A percentile compares a stretch with the other conserved stretches of the same genome.
Conservation (phyloP, 2,797 vertebrate species). For the Alectoris magna region DNA sequence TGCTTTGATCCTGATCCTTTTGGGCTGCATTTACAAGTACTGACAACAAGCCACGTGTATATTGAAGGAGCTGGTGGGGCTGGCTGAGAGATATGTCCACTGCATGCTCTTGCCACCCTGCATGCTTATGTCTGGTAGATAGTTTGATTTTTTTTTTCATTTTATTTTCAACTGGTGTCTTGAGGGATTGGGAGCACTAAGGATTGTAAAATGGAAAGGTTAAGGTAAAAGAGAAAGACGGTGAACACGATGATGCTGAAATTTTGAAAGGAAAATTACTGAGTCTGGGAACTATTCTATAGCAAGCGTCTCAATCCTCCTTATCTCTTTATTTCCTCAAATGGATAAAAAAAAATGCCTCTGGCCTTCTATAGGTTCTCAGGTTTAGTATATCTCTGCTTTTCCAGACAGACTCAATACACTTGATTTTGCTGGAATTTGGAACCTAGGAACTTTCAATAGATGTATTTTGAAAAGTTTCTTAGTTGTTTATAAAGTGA, state of each 20-base stretch:
- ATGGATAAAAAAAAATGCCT: constrained; percentile 41
- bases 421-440: constrained; percentile 54
- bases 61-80: constrained; percentile 31
- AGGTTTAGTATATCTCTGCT: constrained; percentile 21
- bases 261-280: constrained; percentile 48
- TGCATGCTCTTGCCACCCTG: constrained; percentile 6
- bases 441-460: constrained; percentile 64
- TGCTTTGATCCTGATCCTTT: constrained; percentile 74
- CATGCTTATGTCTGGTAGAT: background rate
- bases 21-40: constrained; percentile 65
- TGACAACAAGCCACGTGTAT: constrained; percentile 68
- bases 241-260: background rate
- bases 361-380: constrained; percentile 37
- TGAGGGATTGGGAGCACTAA: background rate
- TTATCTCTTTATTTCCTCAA: constrained; percentile 49
- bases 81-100: constrained; percentile 40
- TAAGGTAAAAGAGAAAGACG: background rate
- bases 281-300: constrained; percentile 27
- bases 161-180: constrained; percentile 1
- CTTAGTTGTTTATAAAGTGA: constrained; percentile 39
- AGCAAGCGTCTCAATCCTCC: constrained; percentile 25
- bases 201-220: background rate
- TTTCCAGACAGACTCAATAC: constrained; percentile 27
- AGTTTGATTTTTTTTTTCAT: background rate
- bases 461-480: constrained; percentile 69